phyloP scores from a whole-genome alignment of 2,113 vertebrate species.

The Elephantulus edwardii region DNA sequence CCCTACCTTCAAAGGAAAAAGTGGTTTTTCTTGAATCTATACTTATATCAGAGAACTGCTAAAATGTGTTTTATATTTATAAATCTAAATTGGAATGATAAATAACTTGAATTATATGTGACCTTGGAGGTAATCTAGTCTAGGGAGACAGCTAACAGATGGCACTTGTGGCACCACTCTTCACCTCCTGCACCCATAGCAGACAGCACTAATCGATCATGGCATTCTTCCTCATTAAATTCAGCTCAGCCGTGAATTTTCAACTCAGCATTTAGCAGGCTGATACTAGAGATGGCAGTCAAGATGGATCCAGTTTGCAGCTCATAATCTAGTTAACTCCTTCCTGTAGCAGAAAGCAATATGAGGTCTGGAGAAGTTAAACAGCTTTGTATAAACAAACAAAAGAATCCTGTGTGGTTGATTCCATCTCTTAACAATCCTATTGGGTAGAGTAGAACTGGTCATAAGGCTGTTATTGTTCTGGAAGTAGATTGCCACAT shows the following conservation, averaged over 20 bases:
- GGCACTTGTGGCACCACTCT: not conserved
- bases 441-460: not conserved
- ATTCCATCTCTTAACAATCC: not conserved
- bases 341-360: slow-evolving; percentile 5
- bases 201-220: not conserved
- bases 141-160: not conserved
- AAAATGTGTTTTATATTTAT: slow-evolving; percentile 26
- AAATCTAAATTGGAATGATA: slow-evolving; percentile 36
- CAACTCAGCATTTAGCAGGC: slow-evolving; percentile 13
- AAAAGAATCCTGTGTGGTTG: not conserved
- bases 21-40: slow-evolving; percentile 29
- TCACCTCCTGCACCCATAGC: not conserved
- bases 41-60: slow-evolving; percentile 1
- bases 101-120: slow-evolving; percentile 34
- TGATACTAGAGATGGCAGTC: slow-evolving; percentile 1
- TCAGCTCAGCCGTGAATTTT: not conserved
- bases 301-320: not conserved
- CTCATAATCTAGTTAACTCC: slow-evolving; percentile 18
- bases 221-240: not conserved
- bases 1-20: slow-evolving; percentile 20
- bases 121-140: slow-evolving; percentile 4
- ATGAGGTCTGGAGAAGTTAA: not conserved
- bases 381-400: slow-evolving; percentile 10
- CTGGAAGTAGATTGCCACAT: not conserved
- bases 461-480: not conserved